A percentile compares a stretch with the other conserved stretches of the same genome.
Conservation (phyloP, 1,140 invertebrate genomes). For the Drosophila sp. region DNA sequence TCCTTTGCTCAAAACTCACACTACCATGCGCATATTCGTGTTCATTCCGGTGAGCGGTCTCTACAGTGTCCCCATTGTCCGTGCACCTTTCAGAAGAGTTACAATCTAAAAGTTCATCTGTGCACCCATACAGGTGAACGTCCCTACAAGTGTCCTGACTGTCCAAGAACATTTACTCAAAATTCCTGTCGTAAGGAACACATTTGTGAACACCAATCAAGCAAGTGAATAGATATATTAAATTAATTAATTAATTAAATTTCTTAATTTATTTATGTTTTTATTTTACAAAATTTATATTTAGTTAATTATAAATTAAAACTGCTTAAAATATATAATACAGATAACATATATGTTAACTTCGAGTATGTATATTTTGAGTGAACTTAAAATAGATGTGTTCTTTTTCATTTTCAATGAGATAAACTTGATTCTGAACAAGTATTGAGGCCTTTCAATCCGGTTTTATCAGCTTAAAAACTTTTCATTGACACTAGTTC, state of each 20-base stretch:
- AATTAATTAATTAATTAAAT: background rate
- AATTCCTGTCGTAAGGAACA: slow-evolving; percentile 2
- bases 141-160: slow-evolving; percentile 14
- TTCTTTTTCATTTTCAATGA: no score
- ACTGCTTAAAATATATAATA: no score
- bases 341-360: no score
- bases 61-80: slow-evolving; percentile 14
- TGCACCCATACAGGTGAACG: background rate
- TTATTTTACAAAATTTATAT: no score
- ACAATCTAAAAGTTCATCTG: slow-evolving; percentile 10
- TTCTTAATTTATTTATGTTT: background rate
- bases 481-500: no score
- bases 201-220: background rate
- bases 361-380: no score
- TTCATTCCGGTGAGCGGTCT: background rate
- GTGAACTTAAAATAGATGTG: no score
- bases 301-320: no score
- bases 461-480: no score
- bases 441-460: no score
- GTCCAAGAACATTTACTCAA: slow-evolving; percentile 3
- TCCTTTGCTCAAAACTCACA: slow-evolving; percentile 17
- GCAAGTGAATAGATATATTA: background rate
- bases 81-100: background rate
- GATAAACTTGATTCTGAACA: no score
- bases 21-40: slow-evolving; percentile 4